A percentile compares a stretch with the other conserved stretches of the same genome.
These are phyloP conservation scores for Liodrosophila aerea DNA, from an alignment of 2,888 invertebrate species.

Conservation along the genomic window DNA sequence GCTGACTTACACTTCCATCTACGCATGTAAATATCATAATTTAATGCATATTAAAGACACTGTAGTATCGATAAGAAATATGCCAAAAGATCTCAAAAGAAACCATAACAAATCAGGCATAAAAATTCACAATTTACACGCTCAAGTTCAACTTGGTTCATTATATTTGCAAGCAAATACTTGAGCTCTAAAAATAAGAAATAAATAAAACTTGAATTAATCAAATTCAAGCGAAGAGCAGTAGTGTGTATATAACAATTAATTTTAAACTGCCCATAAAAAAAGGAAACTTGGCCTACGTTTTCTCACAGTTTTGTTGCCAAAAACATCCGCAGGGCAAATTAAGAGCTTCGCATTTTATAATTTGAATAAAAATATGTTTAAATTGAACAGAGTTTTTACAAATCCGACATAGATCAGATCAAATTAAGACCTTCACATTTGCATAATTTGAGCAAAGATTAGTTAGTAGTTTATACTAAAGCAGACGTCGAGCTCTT, in stretches of 20 bases:
- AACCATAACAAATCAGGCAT: slow-evolving; percentile 53
- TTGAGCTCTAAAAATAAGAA: not conserved
- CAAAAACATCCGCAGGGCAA: slow-evolving; percentile 30
- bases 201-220: slow-evolving; percentile 15
- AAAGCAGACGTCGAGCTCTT: too few relatives aligned
- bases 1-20: too few relatives aligned
- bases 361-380: too few relatives aligned
- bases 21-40: too few relatives aligned
- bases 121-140: slow-evolving; percentile 53
- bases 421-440: not conserved
- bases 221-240: slow-evolving; percentile 10
- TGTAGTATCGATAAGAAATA: too few relatives aligned
- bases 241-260: not conserved
- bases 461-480: too few relatives aligned
- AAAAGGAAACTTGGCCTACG: slow-evolving; percentile 5
- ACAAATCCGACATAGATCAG: too few relatives aligned
- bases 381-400: too few relatives aligned
- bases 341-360: not conserved
- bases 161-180: slow-evolving; percentile 8
- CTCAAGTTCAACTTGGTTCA: slow-evolving; percentile 45
- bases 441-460: too few relatives aligned
- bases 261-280: not conserved
- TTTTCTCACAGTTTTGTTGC: slow-evolving; percentile 59
- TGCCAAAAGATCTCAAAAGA: slow-evolving; percentile 11
- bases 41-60: too few relatives aligned